A percentile compares a stretch with the other conserved stretches of the same genome.
phyloP scores from a whole-genome alignment of 2,797 vertebrate genomes.

The Rhyacichthys aspro region DNA sequence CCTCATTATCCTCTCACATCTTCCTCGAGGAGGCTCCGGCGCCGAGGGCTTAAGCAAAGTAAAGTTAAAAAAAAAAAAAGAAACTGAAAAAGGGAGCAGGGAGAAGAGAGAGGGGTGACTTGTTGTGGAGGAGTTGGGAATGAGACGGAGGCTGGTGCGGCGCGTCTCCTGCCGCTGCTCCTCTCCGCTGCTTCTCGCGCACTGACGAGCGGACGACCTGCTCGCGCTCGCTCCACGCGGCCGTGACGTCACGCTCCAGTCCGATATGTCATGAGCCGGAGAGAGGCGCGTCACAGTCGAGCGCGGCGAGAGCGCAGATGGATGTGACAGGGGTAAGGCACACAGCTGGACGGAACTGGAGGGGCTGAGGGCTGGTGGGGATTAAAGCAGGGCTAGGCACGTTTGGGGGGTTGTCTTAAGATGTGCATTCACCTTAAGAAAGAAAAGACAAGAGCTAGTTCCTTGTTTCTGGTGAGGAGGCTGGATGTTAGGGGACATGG shows the following conservation, averaged over 20 bases:
- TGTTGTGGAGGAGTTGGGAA: not conserved
- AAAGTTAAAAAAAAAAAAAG: not conserved
- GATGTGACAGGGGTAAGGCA: not conserved
- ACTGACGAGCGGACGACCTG: not conserved
- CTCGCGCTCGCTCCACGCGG: slow-evolving; percentile 3
- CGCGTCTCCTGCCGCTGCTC: not conserved
- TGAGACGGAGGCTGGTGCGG: not conserved
- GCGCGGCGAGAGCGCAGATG: not conserved
- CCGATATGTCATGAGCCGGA: slow-evolving; percentile 1
- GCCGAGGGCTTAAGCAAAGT: slow-evolving; percentile 28
- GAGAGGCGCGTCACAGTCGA: not conserved
- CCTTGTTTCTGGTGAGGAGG: too few relatives aligned
- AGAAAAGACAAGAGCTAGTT: too few relatives aligned
- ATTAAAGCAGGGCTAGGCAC: too few relatives aligned
- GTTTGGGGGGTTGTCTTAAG: too few relatives aligned
- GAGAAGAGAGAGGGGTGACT: too few relatives aligned
- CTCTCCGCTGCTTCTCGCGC: not conserved
- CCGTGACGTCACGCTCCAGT: slow-evolving; percentile 6
- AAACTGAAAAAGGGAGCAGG: not conserved
- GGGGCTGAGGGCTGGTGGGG: too few relatives aligned
- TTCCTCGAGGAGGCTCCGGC: slow-evolving; percentile 22
- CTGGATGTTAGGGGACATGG: too few relatives aligned
- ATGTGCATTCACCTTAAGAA: too few relatives aligned
- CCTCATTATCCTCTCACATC: slow-evolving; percentile 57
- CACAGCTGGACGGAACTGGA: too few relatives aligned